Base-by-base conservation (phyloP, 2,888 invertebrate species). In the Dichetophora obliterata region DNA sequence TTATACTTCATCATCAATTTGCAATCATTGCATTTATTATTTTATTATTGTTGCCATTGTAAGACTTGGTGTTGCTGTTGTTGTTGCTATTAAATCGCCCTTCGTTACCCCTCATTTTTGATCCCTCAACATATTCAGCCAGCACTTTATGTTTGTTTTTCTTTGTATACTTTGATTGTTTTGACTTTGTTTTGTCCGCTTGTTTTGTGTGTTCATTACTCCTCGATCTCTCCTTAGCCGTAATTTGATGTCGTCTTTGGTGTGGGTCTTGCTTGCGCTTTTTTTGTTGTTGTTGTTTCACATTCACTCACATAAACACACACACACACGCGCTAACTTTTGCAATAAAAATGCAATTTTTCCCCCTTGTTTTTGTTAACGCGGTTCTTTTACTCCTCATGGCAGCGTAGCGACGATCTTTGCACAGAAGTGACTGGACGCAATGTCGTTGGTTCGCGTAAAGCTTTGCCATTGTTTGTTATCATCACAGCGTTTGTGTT, bases 301-400 rank as follows among this genome's bases (percentile, higher is more conserved):
- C 34, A 34, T 34, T 9, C 5, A 8, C 31, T 5, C 5, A 22
- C 9, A 57, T 9, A 24, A 2, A 24, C 57, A 57, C 22, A 24
- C 54, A 22, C 19, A 11, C 19, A 9, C 19, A 19, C 9, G 1
- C 16, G 22, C 8, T 16, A 11, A 27, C n/a, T 16, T 19, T 34
- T 65, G 65, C 65, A 65, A 65, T 65, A 65, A 65, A 65, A 65
- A 19, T 43, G 65, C 65, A 65, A 65, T 65, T 65, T 59, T 34
- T 27, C n/a, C 63, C 63, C 63, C 31, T 31, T 14, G 43, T 43
- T 43, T 43, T 43, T 37, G 52, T 57, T n/a, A 9, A 19, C 8
- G 9, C 19, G 52, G 52, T 57, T 57, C 22, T 57, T 57, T 57
- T 57, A 24, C 4, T 57, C 9, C 22, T 9, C 16, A n/a, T 9